Evolutionary conservation across 2,797 vertebrate genomes (phyloP).

Genomic region (Melanotaenia nigrans): DNA sequence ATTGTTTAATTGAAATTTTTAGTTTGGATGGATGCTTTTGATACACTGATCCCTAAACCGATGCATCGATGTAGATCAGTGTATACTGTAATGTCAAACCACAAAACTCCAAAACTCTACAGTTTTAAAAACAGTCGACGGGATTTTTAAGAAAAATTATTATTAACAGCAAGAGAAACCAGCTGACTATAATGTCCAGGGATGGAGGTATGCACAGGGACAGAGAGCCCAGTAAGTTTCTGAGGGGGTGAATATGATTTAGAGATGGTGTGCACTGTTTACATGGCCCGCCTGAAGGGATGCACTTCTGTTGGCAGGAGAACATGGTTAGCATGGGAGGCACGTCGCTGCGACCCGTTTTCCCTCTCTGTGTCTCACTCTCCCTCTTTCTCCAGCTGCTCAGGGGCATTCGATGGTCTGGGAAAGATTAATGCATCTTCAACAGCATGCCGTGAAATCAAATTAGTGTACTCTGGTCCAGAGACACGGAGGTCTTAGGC

Average conservation of each 20-base stretch:
- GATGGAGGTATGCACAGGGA: conserved; percentile 14
- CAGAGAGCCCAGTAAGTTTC: conserved; percentile 47
- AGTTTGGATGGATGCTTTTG: no score
- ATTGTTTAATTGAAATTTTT: no score
- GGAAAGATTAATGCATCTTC: conserved; percentile 86
- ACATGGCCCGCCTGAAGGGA: conserved; percentile 76
- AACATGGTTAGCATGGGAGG: conserved; percentile 79
- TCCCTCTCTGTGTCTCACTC: conserved; percentile 68
- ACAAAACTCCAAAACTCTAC: neutral
- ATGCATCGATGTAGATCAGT: no score
- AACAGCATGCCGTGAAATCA: conserved; percentile 84
- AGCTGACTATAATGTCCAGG: conserved; percentile 3
- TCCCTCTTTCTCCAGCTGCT: conserved; percentile 75
- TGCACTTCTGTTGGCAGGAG: conserved; percentile 65
- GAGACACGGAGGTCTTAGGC: conserved; percentile 70
- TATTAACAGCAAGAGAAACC: neutral
- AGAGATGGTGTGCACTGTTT: conserved; percentile 76
- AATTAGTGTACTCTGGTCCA: conserved; percentile 85
- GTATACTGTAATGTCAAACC: neutral
- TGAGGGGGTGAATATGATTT: conserved; percentile 74
- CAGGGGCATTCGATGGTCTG: conserved; percentile 80
- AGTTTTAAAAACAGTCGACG: neutral
- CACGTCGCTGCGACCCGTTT: conserved; percentile 70
- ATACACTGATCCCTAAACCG: no score
- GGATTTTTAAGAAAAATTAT: neutral